These are phyloP conservation scores for Melopsittacus undulatus DNA, from an alignment of 2,797 vertebrate species.

Conservation along the genomic window DNA sequence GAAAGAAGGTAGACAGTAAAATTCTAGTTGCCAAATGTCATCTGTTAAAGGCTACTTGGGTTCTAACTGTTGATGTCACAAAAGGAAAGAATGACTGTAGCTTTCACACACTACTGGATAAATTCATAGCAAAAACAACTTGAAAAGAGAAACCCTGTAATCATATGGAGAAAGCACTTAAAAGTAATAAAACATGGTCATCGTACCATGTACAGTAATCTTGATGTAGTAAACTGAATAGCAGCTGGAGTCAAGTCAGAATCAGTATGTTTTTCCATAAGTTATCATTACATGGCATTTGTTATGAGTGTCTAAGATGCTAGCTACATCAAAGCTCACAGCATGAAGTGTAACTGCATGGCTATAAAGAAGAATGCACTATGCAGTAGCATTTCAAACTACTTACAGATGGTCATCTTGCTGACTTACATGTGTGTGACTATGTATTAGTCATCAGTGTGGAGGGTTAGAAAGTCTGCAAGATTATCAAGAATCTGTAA, in stretches of 20 bases:
- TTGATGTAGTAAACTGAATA: background rate
- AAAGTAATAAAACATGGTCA: accelerated
- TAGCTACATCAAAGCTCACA: background rate
- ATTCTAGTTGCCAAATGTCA: background rate
- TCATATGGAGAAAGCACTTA: background rate
- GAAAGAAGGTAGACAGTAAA: background rate
- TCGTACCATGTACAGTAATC: accelerated
- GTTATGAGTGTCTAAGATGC: background rate
- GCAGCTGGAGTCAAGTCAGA: background rate
- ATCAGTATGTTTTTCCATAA: background rate
- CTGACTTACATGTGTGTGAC: background rate
- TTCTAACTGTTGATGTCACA: background rate
- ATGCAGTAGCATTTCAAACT: background rate
- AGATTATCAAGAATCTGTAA: background rate
- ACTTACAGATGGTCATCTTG: background rate
- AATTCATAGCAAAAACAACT: background rate
- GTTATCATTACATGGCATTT: background rate
- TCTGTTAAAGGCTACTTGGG: background rate
- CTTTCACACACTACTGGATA: background rate
- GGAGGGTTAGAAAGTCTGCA: background rate
- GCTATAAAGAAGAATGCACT: background rate
- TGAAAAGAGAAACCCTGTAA: background rate
- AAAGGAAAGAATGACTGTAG: background rate
- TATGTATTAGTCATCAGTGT: background rate
- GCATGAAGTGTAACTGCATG: background rate